Evolutionary conservation across 2,113 vertebrate species (phyloP).

Genomic region (Heterotis niloticus): DNA sequence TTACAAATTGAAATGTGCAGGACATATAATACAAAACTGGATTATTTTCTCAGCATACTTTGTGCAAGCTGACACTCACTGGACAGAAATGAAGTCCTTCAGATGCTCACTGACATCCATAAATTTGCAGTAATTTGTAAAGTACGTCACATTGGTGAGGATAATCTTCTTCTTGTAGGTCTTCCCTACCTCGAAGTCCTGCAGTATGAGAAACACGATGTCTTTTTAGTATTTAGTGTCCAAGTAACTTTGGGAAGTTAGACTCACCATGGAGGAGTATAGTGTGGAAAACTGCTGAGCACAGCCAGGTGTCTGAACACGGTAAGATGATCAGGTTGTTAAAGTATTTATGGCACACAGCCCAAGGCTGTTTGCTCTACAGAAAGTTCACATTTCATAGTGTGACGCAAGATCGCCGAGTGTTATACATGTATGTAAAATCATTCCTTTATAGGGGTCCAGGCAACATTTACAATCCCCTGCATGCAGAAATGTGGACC

Average conservation of each 20-base stretch:
- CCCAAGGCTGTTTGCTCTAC: too few relatives aligned
- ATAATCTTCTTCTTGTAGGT: conserved; percentile 78
- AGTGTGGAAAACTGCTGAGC: too few relatives aligned
- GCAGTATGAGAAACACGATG: conserved; percentile 15
- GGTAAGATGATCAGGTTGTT: too few relatives aligned
- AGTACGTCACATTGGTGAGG: conserved; percentile 76
- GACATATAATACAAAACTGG: conserved; percentile 8
- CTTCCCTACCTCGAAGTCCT: conserved; percentile 88
- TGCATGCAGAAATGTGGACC: too few relatives aligned
- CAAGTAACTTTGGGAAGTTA: not conserved
- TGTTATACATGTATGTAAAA: too few relatives aligned
- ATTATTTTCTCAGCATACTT: conserved; percentile 23
- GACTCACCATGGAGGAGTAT: too few relatives aligned
- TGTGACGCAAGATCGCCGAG: too few relatives aligned
- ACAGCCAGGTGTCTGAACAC: too few relatives aligned
- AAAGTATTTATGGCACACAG: too few relatives aligned
- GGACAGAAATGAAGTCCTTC: conserved; percentile 69
- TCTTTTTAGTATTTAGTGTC: not conserved
- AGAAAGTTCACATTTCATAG: too few relatives aligned
- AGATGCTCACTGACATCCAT: conserved; percentile 69
- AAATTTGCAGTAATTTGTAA: conserved; percentile 73
- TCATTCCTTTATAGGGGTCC: too few relatives aligned
- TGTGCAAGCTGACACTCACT: conserved; percentile 60
- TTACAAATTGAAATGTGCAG: not conserved
- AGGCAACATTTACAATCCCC: too few relatives aligned